phyloP scores from a whole-genome alignment of 2,113 vertebrate species.

The Lynx canadensis region DNA sequence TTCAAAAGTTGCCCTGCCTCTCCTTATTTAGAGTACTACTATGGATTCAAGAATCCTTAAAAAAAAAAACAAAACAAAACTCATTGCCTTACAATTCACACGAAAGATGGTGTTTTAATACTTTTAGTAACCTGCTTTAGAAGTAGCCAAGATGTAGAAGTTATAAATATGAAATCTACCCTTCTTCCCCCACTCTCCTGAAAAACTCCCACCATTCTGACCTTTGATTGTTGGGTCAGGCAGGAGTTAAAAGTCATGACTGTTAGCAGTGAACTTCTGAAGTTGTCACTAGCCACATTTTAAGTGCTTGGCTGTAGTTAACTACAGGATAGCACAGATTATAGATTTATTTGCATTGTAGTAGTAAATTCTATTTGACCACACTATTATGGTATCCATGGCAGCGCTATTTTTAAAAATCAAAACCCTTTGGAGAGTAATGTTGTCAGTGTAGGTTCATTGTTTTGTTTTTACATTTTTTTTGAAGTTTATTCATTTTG shows the following conservation, averaged over 20 bases:
- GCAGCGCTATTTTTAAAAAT: not conserved
- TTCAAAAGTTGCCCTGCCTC: not conserved
- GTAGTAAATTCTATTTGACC: not conserved
- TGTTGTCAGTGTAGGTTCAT: not conserved
- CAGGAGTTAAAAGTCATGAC: not conserved
- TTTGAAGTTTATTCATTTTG: no score
- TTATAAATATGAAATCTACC: not conserved
- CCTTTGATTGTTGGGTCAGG: not conserved
- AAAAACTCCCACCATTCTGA: not conserved
- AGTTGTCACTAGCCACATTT: not conserved
- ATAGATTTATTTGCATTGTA: not conserved
- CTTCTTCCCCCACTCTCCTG: no score
- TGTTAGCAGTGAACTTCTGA: not conserved
- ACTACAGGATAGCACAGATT: no score
- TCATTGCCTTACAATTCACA: not conserved
- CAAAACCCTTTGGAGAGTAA: not conserved
- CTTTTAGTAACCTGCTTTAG: not conserved
- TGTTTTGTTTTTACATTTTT: no score
- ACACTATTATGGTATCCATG: not conserved
- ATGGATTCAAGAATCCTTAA: not conserved
- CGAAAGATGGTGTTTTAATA: not conserved
- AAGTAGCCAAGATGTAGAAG: not conserved
- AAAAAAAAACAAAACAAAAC: not conserved
- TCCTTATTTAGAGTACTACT: not conserved
- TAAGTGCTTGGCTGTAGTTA: not conserved